Percentiles rank a stretch among this genome's conserved stretches.
Evolutionary conservation across 2,888 invertebrate species (phyloP).

Genomic region (Scaptomyza cyrtandrae): DNA sequence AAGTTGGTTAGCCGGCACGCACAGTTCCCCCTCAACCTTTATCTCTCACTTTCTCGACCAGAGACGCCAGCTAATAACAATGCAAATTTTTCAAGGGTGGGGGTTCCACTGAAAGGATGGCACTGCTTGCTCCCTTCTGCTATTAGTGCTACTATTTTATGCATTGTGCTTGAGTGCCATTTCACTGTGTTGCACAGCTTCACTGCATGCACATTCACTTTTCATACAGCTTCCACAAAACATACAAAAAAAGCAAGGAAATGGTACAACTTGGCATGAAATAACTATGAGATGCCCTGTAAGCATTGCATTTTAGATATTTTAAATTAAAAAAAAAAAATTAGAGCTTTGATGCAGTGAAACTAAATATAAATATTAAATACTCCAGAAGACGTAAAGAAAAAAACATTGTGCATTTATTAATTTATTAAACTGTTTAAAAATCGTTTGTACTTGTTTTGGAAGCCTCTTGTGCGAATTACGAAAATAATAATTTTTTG

Average conservation of each 20-base stretch:
- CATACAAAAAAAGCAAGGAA: conserved; percentile 16
- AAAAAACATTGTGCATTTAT: too few relatives aligned
- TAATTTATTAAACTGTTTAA: too few relatives aligned
- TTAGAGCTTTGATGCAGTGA: too few relatives aligned
- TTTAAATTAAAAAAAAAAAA: too few relatives aligned
- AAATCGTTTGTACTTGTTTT: too few relatives aligned
- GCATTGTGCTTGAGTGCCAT: conserved; percentile 56
- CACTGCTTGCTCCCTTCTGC: conserved; percentile 41
- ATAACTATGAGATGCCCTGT: conserved; percentile 3
- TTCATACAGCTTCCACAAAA: conserved; percentile 11
- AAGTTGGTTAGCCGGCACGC: conserved; percentile 48
- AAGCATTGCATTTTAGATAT: background rate
- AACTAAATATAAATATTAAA: too few relatives aligned
- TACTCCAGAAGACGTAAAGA: too few relatives aligned
- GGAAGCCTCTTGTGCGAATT: too few relatives aligned
- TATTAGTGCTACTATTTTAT: conserved; percentile 47
- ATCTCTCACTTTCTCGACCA: conserved; percentile 5
- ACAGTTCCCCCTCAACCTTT: conserved; percentile 4
- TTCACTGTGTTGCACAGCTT: conserved; percentile 42
- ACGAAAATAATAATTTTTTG: too few relatives aligned
- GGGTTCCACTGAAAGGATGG: conserved; percentile 21
- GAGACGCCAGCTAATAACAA: conserved; percentile 70
- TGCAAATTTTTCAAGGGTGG: conserved; percentile 61
- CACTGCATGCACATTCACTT: conserved; percentile 58
- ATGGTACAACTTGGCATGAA: background rate